Percentiles rank a stretch among this genome's conserved stretches.
Conservation (phyloP, 2,113 vertebrate species). For the Neofelis nebulosa region DNA sequence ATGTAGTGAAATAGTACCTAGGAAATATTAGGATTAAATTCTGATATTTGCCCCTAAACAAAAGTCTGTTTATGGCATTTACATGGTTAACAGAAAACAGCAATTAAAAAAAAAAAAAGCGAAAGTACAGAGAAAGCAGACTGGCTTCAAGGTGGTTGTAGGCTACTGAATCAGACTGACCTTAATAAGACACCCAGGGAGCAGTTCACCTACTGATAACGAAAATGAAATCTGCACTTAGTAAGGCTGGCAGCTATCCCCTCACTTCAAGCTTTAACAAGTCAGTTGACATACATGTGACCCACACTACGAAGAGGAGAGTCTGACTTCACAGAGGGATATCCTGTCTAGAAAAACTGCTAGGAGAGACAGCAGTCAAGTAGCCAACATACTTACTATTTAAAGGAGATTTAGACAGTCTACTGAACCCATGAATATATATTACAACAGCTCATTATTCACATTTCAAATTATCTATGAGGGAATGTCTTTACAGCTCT, state of each 20-base stretch:
- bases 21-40: not conserved
- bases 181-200: conserved; percentile 69
- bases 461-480: not conserved
- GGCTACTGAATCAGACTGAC: conserved; percentile 73
- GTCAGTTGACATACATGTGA: conserved; percentile 52
- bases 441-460: not conserved
- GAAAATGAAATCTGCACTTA: conserved; percentile 78
- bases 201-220: conserved; percentile 64
- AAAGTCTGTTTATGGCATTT: not conserved
- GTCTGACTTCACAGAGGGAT: conserved; percentile 2
- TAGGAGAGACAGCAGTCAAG: not conserved
- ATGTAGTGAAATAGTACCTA: not conserved
- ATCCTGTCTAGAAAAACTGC: conserved; percentile 44
- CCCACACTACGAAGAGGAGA: not conserved
- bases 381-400: not conserved
- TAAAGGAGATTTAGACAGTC: not conserved
- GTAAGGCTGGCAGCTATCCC: conserved; percentile 70
- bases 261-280: conserved; percentile 69
- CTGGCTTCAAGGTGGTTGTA: conserved; percentile 47
- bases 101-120: not conserved
- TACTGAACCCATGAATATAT: not conserved
- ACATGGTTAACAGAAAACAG: conserved; percentile 64
- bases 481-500: not conserved
- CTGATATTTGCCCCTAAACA: not conserved
- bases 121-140: not conserved